Base-by-base conservation (phyloP, 1,140 invertebrate species). In the Plectrocnemia conspersa region DNA sequence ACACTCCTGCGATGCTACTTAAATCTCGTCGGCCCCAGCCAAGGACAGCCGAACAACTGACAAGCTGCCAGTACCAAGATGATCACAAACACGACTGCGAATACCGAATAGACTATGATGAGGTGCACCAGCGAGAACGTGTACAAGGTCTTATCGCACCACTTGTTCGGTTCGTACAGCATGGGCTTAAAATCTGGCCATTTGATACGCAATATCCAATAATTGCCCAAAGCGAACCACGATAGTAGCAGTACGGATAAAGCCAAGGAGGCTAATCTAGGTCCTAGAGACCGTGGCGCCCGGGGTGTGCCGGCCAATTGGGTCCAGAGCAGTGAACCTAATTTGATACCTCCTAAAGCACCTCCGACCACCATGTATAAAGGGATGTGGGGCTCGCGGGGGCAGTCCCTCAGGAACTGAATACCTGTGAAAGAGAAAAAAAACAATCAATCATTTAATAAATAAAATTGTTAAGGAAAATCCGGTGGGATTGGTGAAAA, bases 331-430 rank as follows among this genome's bases (percentile, higher is more conserved):
- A 82, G 70, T 77, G 84, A 81, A 9, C 82, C 72, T 70, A 89
- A 83, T 58, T 85, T 82, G 0, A 85, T 69, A 1, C 81, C 77
- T 0, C 88, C 87, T 18, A 88, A 78, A 5, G 75, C 77, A 0
- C 89, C 89, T 1, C 86, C 87, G 7, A 91, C 86, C 27, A 91
- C 78, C 81, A 91, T 84, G 69, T 91, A 92, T 10, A 90, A 79
- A 0, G 88, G 87, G 46, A 91, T 85, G 46, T 82, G 76, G 0
- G 82, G 81, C 67, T 91, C 84, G n/a, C 78, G 77, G 0, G 85
- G 86, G 63, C 89, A 92, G 61, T 90, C 84, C 13, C 84, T 74
- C 42, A 88, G 77, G 67, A 85, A 88, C 57, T 87, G 79, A n/a
- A 87, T 77, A 64, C 89, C 89, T 91, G 75, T 33, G 15, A 73